A percentile compares a stretch with the other conserved stretches of the same genome.
Evolutionary conservation across 2,113 vertebrate genomes (phyloP).

Genomic region (Dolichotis patagonum): DNA sequence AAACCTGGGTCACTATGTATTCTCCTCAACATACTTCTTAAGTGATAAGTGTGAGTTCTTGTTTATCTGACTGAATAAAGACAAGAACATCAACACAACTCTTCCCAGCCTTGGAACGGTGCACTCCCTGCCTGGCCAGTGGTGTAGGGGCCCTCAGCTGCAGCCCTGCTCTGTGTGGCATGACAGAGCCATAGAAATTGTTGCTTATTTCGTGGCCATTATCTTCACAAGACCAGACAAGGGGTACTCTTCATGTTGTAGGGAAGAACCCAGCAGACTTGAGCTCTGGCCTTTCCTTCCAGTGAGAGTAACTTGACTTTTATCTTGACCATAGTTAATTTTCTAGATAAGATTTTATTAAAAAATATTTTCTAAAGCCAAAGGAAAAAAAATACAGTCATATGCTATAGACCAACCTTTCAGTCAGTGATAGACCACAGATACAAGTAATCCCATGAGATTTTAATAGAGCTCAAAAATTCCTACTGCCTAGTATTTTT

Average conservation of each 20-base stretch:
- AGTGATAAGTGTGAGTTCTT: background rate
- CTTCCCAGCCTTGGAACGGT: background rate
- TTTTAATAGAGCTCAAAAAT: background rate
- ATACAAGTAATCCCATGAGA: background rate
- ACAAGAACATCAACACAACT: background rate
- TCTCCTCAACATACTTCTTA: background rate
- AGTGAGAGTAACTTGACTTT: background rate
- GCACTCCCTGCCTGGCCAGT: background rate
- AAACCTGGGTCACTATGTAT: background rate
- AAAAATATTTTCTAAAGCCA: slow-evolving; percentile 18
- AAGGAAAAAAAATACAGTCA: background rate
- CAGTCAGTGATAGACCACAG: background rate
- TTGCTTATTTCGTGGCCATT: background rate
- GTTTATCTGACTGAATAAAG: background rate
- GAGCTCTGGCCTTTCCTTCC: background rate
- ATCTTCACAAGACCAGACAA: background rate
- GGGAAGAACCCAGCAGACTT: background rate
- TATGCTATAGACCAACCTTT: too few species aligned
- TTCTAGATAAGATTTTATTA: slow-evolving; percentile 17
- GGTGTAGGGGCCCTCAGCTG: too few species aligned
- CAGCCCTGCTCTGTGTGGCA: background rate
- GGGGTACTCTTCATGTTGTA: background rate
- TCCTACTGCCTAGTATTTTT: background rate
- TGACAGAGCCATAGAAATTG: background rate
- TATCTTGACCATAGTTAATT: background rate